Base-by-base conservation (phyloP, 2,888 invertebrate genomes). In the Ophion obscuratus region DNA sequence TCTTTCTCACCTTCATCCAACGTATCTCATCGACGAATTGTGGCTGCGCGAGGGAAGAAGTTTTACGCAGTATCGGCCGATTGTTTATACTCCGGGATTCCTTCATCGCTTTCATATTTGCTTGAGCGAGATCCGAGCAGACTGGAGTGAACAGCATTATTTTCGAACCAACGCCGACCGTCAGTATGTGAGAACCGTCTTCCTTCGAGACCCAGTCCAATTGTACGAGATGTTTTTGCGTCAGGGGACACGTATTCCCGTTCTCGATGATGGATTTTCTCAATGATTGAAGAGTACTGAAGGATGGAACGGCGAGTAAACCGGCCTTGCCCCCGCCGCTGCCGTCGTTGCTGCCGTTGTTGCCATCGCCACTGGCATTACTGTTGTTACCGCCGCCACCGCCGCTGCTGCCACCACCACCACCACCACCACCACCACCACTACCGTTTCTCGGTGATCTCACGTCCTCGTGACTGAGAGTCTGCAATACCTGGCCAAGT, bases 121-220 rank as follows among this genome's bases (percentile, higher is more conserved):
- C 98, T 93, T 99, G 98, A 0, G 99, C 99, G 40, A 99, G 95
- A 94, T 99, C 99, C 88, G 98, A 98, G 2, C 98, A 98, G 0
- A 99, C 97, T 0, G 98, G 98, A 0, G 99, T 98, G 90, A 98
- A 99, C 9, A 99, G 95, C 93, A 98, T 96, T 61, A 99, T 97
- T 94, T 98, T 97, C 84, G 98, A 98, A 0, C 98, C 99, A 59
- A 99, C 98, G 0, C 98, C 99, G 0, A 99, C 99, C 0, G 99
- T 99, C 61, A 99, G 94, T 90, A 99, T 98, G 93, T 99, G 99
- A 0, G 99, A 98, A 0, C 99, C 99, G 93, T 99, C 99, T 94
- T 99, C 99, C 90, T 99, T 99, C 0, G 99, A 99, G 14, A 99
- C 99, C 99, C 99, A 99, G 94, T 99, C 99, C 61, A 99, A 95